Evolutionary conservation across 2,113 vertebrate species (phyloP), one percentile per base, ranked within the genome.

Genomic region (Clupea harengus): DNA sequence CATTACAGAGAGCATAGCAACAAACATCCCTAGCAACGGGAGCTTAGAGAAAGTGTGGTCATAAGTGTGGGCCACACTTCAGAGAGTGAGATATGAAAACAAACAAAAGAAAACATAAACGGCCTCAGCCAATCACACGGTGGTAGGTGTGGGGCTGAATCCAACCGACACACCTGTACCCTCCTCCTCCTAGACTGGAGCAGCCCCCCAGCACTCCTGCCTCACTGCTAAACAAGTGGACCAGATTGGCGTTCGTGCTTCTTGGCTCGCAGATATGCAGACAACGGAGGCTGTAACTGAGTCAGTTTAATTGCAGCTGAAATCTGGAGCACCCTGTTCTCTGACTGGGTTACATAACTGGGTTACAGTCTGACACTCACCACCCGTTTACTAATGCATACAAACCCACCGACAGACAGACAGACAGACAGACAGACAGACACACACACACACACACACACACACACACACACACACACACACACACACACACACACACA

Each of bases 1-100:
- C 39, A 81, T 75, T 10, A 78, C 32, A 52, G 20, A 45, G 32
- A 44, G 84, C n/a, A 57, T 57, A 52, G 75, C 84, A 85, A 57
- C 47, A 32, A 72, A 28, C 18, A 46, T 80, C 75, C 72, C 17
- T 81, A 57, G 84, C 72, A 81, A 85, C 84, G 57, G 75, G 47
- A 22, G 81, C 45, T 25, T 28, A 22, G 67, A 85, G 81, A 85
- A 54, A 81, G 32, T 25, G 11, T 78, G 28, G 72, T 39, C 28
- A 39, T 15, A 11, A 39, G 32, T 78, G 72, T 78, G 54, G 22
- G 18, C 5, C 13, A 47, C 46, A 47, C 6, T 64, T 17, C 2
- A 28, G 0, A 39, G 0, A 39, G 72, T 0, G 32, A 15, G 28
- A 75, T 11, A 39, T 32, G 2, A 78, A 78, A 78, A 32, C 32